Evolutionary conservation across 2,797 vertebrate species (phyloP), one percentile per base, ranked within the genome.

Genomic region (Spondyliosoma cantharus): DNA sequence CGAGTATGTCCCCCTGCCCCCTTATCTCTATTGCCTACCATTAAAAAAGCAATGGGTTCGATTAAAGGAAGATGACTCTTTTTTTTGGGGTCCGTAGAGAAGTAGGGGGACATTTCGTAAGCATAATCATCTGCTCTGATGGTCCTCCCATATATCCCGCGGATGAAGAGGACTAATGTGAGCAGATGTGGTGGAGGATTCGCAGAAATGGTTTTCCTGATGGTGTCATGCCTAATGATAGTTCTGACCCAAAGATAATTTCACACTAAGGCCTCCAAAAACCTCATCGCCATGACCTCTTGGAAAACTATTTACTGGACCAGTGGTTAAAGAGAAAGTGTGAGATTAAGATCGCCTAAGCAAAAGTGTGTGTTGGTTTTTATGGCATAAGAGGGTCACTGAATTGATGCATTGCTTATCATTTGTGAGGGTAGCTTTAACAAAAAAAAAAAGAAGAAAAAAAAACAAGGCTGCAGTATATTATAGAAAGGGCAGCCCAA

Each of bases 11-110:
- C 78, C 80, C 78, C 76, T 70, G 63, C 70, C 73, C 81, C 88
- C 90, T 85, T 88, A 92, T 91, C 87, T 91, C 87, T 84, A 91
- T 89, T 90, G 83, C 90, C 65, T 75, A 71, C 81, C 88, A 92
- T 95, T 95, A 93, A 94, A 93, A 93, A 91, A 91, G 88, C 91
- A 92, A 92, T 93, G 90, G 86, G 57, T 85, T 93, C 77, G 87
- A 94, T 94, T 94, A 92, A 93, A 93, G 88, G 85, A 77, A 85
- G 89, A 93, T 93, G 83, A 89, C 86, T 93, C 72, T 76, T 90
- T 85, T 83, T 91, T 79, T 29, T 4, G 3, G 29, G 86, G 75
- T 89, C 81, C 46, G 56, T 66, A 87, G 80, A 92, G 91, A 78
- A 89, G 84, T 77, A 64, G 63, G 63, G 77, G 86, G 74, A 82